Conservation (phyloP, 2,888 invertebrate genomes). For the Sarcophaga caerulescens region DNA sequence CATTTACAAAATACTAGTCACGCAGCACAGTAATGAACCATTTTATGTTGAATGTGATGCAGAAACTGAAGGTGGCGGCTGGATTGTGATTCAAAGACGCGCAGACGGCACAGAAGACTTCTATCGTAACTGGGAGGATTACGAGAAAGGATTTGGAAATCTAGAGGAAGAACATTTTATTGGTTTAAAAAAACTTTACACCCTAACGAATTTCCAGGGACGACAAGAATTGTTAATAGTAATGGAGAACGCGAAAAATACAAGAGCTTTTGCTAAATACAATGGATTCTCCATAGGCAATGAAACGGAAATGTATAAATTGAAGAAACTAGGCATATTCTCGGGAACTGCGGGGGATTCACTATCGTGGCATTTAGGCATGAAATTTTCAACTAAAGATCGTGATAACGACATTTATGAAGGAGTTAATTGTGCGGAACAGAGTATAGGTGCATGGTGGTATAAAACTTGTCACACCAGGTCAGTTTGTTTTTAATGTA, state of each 20-base stretch:
- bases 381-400: constrained; percentile 30
- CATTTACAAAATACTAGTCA: too few species aligned
- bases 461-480: constrained; percentile 3
- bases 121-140: constrained; percentile 43
- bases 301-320: neutral
- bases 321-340: constrained; percentile 15
- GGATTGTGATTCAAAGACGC: too few species aligned
- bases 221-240: constrained; percentile 39
- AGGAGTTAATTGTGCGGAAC: too few species aligned
- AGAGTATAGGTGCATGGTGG: constrained; percentile 16
- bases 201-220: constrained; percentile 41
- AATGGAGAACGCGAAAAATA: constrained; percentile 4
- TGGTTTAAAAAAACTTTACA: constrained; percentile 37
- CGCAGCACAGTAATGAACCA: too few species aligned
- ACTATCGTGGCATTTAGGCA: neutral
- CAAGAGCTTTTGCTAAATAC: constrained; percentile 1
- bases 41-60: too few species aligned
- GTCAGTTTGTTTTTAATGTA: neutral
- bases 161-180: constrained; percentile 45
- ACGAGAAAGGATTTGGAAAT: constrained; percentile 40
- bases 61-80: too few species aligned
- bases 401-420: constrained; percentile 6
- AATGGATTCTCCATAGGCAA: constrained; percentile 5
- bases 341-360: constrained; percentile 42
- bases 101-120: constrained; percentile 14